Evolutionary conservation across 1,140 invertebrate genomes (phyloP).

Genomic region (Hyles euphorbiae): DNA sequence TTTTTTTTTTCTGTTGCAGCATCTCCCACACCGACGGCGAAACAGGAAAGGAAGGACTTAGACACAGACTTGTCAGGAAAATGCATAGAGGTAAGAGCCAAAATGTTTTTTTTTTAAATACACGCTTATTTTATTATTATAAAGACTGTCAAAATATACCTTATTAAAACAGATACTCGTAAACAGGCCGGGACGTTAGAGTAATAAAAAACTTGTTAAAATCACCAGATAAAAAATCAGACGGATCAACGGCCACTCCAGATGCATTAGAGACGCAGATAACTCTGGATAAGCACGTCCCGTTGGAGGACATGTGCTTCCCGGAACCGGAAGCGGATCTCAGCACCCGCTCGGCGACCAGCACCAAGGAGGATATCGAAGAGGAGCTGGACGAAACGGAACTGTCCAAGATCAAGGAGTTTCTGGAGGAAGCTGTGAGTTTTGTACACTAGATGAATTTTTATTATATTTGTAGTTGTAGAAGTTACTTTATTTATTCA

Average conservation of each 20-base stretch:
- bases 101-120: too few species aligned
- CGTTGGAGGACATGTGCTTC: constrained; percentile 32
- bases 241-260: constrained; percentile 36
- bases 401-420: constrained; percentile 56
- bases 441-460: background rate
- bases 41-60: constrained; percentile 55
- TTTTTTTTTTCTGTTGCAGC: constrained; percentile 26
- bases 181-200: too few species aligned
- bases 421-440: constrained; percentile 60
- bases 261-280: constrained; percentile 33
- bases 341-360: constrained; percentile 35
- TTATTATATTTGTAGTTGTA: too few species aligned
- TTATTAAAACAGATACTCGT: too few species aligned
- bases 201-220: too few species aligned
- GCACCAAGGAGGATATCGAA: constrained; percentile 48
- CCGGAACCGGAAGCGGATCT: constrained; percentile 38
- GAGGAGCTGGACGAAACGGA: constrained; percentile 60
- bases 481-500: too few species aligned
- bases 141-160: too few species aligned
- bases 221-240: constrained; percentile 53
- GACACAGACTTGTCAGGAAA: constrained; percentile 62
- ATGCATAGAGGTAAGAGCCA: constrained; percentile 55
- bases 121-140: too few species aligned
- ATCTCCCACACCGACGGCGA: constrained; percentile 50
- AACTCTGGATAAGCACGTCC: constrained; percentile 29